A percentile compares a stretch with the other conserved stretches of the same genome.
phyloP scores from a whole-genome alignment of 2,888 invertebrate species.

The Drosophila nigritarsus region DNA sequence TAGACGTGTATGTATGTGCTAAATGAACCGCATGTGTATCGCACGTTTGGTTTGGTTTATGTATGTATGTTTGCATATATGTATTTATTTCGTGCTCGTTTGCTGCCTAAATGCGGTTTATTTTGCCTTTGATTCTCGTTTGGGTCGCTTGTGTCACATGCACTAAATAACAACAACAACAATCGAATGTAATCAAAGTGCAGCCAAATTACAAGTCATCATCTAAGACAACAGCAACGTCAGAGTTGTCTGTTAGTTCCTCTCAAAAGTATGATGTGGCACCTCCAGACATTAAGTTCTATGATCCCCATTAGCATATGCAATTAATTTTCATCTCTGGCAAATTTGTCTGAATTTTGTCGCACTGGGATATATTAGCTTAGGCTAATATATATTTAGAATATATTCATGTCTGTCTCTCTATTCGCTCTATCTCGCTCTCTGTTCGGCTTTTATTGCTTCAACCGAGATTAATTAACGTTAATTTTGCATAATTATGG shows the following conservation, averaged over 20 bases:
- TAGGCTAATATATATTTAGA: constrained; percentile 18
- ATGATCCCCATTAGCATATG: constrained; percentile 62
- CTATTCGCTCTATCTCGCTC: neutral
- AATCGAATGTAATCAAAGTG: constrained; percentile 17
- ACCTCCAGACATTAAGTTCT: constrained; percentile 39
- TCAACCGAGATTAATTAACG: constrained; percentile 76
- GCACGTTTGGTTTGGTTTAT: constrained; percentile 34
- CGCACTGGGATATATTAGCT: constrained; percentile 46
- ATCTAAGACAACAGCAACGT: constrained; percentile 53
- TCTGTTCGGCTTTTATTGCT: constrained; percentile 51
- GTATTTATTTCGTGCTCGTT: constrained; percentile 27
- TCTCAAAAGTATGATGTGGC: constrained; percentile 19
- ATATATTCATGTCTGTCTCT: constrained; percentile 32
- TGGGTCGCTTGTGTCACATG: constrained; percentile 18
- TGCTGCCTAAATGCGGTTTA: constrained; percentile 60
- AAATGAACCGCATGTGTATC: constrained; percentile 60
- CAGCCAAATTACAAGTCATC: constrained; percentile 56
- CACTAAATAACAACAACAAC: constrained; percentile 26
- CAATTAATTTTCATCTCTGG: constrained; percentile 70
- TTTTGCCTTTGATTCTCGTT: constrained; percentile 48
- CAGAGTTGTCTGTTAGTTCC: constrained; percentile 34
- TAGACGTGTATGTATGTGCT: constrained; percentile 1
- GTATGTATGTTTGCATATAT: neutral
- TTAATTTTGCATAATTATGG: constrained; percentile 82
- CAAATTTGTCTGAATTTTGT: constrained; percentile 61